Evolutionary conservation across 2,113 vertebrate species (phyloP), one percentile per base, ranked within the genome.

Genomic region (Campylomormyrus numenius): DNA sequence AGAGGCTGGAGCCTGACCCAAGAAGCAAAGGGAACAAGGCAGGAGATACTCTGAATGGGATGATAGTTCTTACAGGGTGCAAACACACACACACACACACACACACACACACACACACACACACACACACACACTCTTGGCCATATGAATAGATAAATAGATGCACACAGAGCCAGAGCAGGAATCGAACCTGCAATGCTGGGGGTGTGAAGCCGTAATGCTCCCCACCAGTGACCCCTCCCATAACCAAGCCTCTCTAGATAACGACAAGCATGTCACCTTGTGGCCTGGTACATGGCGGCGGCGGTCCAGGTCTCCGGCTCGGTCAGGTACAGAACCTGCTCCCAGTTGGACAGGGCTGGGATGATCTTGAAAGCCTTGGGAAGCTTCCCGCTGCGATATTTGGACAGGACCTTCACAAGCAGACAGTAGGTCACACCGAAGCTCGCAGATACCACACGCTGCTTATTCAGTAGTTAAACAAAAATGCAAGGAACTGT

Each of bases 361-460:
- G 98, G 98, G 85, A 99, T 97, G 90, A 99, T 98, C 94, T 99
- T 99, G 92, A 99, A 99, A 0, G 98, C 98, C 91, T 99, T 99
- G 90, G 98, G 98, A 21, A 99, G 95, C 89, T 99, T 99, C 46
- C 98, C 98, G 0, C 98, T 99, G 86, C 98, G 97, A 91, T 99
- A 99, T 89, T 95, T 98, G 0, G 97, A 98, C 74, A 99, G 93
- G 49, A 99, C 98, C 98, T 99, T 89, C 31, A 31, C 31, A 24
- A 5, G 7, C 62, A 27, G 21, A 89, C 13, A 46, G 3, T 92
- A 19, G 4, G 88, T 86, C 19, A 92, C 39, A 0, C 27, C 46
- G 1, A 85, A 89, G 90, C 42, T 19, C 3, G n/a, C 50, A 88
- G 7, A 70, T 70, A 19, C 74, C 74, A 39, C 35, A 39, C 8